These are phyloP conservation scores for Oncorhynchus mykiss DNA, from an alignment of 2,113 vertebrate species.

Conservation along the genomic window DNA sequence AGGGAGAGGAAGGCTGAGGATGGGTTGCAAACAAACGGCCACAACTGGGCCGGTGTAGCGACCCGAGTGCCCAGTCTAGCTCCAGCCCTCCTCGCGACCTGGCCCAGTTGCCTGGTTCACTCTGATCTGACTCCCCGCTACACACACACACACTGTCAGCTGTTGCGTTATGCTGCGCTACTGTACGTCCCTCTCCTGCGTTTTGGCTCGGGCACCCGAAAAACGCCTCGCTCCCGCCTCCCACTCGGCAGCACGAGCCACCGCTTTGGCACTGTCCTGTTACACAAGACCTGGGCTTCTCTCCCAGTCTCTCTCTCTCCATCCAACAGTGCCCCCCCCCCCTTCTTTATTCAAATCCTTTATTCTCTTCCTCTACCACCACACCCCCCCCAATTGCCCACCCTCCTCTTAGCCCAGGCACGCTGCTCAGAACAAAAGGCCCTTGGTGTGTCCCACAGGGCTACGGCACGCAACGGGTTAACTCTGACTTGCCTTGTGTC, in stretches of 20 bases:
- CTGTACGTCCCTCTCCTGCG: background rate
- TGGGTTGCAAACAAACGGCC: too few species aligned
- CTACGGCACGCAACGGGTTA: constrained; percentile 55
- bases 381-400: background rate
- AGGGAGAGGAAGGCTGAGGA: background rate
- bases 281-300: constrained; percentile 26
- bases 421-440: constrained; percentile 68
- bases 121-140: background rate
- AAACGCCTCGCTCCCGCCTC: background rate
- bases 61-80: background rate
- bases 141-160: background rate
- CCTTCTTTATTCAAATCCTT: constrained; percentile 10
- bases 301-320: background rate
- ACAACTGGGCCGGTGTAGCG: background rate
- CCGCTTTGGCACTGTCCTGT: constrained; percentile 16
- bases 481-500: constrained; percentile 59
- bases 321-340: background rate
- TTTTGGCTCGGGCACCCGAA: too few species aligned
- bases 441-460: constrained; percentile 61
- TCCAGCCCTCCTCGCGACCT: background rate
- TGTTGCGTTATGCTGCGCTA: background rate
- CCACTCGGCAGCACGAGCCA: constrained; percentile 9
- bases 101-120: too few species aligned
- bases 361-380: too few species aligned
- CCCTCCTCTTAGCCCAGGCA: constrained; percentile 1